Evolutionary conservation across 2,113 vertebrate genomes (phyloP).

Genomic region (Oreochromis tanganicae): DNA sequence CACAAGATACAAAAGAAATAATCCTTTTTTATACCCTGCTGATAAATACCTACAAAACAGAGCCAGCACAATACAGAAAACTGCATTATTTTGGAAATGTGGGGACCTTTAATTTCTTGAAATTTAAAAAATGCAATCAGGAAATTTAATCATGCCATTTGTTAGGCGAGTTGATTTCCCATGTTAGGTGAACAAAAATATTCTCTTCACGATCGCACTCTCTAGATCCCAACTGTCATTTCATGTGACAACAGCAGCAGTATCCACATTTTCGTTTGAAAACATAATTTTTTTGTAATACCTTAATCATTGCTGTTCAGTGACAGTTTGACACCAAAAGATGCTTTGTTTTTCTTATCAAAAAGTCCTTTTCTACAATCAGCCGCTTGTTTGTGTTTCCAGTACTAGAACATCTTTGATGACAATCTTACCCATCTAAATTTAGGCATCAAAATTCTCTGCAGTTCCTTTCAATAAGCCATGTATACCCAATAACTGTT

Average conservation of each 20-base stretch:
- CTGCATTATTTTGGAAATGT: background rate
- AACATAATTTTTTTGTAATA: background rate
- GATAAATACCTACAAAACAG: background rate
- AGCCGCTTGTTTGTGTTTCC: slow-evolving; percentile 31
- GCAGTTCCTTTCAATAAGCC: slow-evolving; percentile 11
- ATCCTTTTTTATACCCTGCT: background rate
- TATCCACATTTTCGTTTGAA: background rate
- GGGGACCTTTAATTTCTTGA: background rate
- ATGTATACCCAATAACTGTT: background rate
- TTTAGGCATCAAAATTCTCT: slow-evolving; percentile 51
- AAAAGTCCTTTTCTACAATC: slow-evolving; percentile 21
- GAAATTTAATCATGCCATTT: slow-evolving; percentile 8
- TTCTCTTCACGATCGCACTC: slow-evolving; percentile 11
- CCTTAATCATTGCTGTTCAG: slow-evolving; percentile 28
- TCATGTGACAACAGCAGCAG: slow-evolving; percentile 24
- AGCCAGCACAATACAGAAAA: background rate
- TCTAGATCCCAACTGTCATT: slow-evolving; percentile 34
- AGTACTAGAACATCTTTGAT: slow-evolving; percentile 40
- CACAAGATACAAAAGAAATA: background rate
- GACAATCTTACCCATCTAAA: slow-evolving; percentile 52
- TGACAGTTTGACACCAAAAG: slow-evolving; percentile 62
- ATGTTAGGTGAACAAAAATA: slow-evolving; percentile 22
- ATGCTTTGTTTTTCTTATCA: slow-evolving; percentile 30
- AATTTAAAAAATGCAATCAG: background rate
- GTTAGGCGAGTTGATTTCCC: slow-evolving; percentile 16